phyloP scores from a whole-genome alignment of 2,113 vertebrate genomes.

The Dermatemys mawii region DNA sequence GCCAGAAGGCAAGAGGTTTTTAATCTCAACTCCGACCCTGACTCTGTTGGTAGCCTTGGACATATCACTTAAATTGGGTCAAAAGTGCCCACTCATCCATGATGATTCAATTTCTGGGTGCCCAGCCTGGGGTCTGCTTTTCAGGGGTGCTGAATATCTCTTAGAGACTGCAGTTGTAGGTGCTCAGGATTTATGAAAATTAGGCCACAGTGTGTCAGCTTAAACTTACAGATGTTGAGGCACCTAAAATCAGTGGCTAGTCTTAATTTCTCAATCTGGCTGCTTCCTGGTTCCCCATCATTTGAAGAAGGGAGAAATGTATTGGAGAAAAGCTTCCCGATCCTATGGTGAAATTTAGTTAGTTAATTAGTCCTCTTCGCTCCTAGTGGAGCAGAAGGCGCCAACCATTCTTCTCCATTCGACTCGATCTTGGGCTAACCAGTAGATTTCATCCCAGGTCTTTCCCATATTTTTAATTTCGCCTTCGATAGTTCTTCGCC shows the following conservation, averaged over 20 bases:
- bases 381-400: no score
- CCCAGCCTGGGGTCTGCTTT: neutral
- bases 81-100: neutral
- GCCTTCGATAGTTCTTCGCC: no score
- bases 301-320: neutral
- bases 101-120: neutral
- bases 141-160: neutral
- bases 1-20: neutral
- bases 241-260: neutral
- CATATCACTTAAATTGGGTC: neutral
- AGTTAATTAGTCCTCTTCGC: no score
- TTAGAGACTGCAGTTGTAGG: neutral
- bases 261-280: neutral
- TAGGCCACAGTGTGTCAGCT: neutral
- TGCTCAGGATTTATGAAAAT: neutral
- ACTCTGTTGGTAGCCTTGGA: neutral
- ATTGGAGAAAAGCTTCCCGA: neutral
- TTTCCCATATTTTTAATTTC: no score
- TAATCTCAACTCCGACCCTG: neutral
- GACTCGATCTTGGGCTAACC: no score
- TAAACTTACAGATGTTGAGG: no score
- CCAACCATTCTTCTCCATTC: no score
- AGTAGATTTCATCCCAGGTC: no score
- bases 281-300: neutral
- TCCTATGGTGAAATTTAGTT: accelerated